A percentile compares a stretch with the other conserved stretches of the same genome.
These are phyloP conservation scores for Oenanthe melanoleuca DNA, from an alignment of 2,113 vertebrate species.

Conservation along the genomic window DNA sequence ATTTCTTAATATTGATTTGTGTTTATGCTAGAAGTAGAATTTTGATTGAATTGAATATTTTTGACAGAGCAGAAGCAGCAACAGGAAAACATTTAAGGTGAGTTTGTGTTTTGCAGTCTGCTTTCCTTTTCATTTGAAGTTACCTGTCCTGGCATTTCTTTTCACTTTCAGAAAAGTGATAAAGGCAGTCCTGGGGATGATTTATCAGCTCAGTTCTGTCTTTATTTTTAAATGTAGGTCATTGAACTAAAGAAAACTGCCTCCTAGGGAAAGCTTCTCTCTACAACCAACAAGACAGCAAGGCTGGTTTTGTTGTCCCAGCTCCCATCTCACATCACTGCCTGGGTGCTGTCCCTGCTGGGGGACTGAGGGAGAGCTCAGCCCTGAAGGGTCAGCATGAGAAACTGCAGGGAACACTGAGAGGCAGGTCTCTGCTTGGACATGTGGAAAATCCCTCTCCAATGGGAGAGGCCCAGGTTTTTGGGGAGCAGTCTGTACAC, in stretches of 20 bases:
- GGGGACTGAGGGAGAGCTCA: background rate
- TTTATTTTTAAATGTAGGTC: background rate
- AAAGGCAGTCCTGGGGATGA: background rate
- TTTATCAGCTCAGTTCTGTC: background rate
- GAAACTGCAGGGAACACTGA: background rate
- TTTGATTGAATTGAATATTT: background rate
- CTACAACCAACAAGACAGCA: background rate
- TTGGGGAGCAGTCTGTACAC: background rate
- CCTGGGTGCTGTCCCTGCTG: background rate
- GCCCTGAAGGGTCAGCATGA: rapidly evolving
- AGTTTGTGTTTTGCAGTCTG: background rate
- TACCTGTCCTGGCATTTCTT: background rate
- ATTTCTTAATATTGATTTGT: background rate
- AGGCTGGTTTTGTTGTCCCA: background rate
- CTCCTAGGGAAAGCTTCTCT: background rate
- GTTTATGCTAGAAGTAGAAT: background rate
- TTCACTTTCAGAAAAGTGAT: background rate
- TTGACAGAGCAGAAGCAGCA: background rate
- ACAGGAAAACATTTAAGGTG: background rate
- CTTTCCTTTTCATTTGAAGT: background rate
- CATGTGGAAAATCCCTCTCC: background rate
- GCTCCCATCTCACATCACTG: rapidly evolving
- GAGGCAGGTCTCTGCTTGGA: background rate
- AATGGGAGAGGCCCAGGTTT: background rate
- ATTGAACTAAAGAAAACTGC: background rate